These are phyloP conservation scores for Hirundo rustica DNA, from an alignment of 2,797 vertebrate species.

Conservation along the genomic window DNA sequence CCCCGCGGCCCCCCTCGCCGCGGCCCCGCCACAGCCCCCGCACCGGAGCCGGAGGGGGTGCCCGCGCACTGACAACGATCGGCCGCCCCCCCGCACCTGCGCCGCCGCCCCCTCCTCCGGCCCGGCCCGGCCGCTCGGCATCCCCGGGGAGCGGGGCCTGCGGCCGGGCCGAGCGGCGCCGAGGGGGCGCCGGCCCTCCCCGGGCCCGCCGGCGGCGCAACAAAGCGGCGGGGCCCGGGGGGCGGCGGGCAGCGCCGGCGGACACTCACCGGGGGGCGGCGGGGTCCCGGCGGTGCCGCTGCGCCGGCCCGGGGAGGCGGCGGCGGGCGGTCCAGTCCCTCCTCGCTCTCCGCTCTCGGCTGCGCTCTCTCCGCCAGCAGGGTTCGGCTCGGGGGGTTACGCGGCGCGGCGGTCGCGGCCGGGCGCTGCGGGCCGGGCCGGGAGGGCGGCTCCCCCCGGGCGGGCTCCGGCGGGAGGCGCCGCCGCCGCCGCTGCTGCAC, in stretches of 20 bases:
- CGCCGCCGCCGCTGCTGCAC: neutral
- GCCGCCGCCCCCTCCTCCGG: neutral
- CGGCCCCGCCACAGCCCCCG: neutral
- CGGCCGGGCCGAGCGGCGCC: neutral
- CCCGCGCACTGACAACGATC: neutral
- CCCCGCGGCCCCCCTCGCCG: too few relatives aligned
- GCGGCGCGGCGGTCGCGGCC: neutral
- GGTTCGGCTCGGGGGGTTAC: neutral
- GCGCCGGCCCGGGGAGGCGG: neutral
- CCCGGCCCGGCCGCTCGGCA: neutral
- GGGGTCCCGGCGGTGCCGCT: neutral
- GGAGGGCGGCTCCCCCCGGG: slow-evolving; percentile 10
- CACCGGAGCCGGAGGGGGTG: neutral
- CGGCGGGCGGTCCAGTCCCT: neutral
- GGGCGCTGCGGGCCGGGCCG: neutral
- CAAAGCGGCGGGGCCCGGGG: neutral
- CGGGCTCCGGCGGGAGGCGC: neutral
- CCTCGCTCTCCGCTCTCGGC: neutral
- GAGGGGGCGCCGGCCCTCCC: neutral
- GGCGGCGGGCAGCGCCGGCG: neutral
- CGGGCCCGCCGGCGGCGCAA: neutral
- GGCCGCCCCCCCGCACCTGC: neutral
- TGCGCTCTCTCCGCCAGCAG: neutral
- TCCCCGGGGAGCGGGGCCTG: neutral
- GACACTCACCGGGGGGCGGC: neutral